Evolutionary conservation across 1,140 invertebrate genomes (phyloP).

Genomic region (Lerema accius): DNA sequence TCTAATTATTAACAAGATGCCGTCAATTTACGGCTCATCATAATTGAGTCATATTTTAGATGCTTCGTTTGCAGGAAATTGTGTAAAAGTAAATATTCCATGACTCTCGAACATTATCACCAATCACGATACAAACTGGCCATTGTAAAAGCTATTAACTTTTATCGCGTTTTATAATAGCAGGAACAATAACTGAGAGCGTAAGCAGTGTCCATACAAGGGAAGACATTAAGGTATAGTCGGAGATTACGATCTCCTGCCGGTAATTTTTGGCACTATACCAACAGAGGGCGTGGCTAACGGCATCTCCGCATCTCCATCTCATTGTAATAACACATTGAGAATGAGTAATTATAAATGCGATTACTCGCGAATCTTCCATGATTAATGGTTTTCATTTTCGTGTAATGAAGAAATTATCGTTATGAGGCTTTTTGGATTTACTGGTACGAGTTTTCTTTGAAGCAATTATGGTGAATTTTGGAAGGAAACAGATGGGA

Average conservation of each 20-base stretch:
- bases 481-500: too few relatives aligned
- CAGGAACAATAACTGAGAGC: constrained; percentile 43
- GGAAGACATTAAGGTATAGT: constrained; percentile 54
- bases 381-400: constrained; percentile 5
- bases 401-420: constrained; percentile 20
- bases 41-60: too few relatives aligned
- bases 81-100: too few relatives aligned
- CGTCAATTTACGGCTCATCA: too few relatives aligned
- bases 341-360: constrained; percentile 18
- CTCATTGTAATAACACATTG: constrained; percentile 9
- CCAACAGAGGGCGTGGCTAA: constrained; percentile 40
- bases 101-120: too few relatives aligned
- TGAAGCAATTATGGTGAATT: neutral
- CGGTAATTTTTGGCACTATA: constrained; percentile 34
- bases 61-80: too few relatives aligned
- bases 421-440: neutral
- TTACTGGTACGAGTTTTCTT: neutral
- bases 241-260: constrained; percentile 52
- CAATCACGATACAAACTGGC: too few relatives aligned
- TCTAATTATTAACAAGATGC: too few relatives aligned
- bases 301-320: constrained; percentile 5
- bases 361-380: neutral
- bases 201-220: constrained; percentile 50
- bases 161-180: constrained; percentile 38
- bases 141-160: constrained; percentile 36